These are phyloP conservation scores for Drosophila suboccidentalis DNA, from an alignment of 2,888 invertebrate species.

Conservation along the genomic window DNA sequence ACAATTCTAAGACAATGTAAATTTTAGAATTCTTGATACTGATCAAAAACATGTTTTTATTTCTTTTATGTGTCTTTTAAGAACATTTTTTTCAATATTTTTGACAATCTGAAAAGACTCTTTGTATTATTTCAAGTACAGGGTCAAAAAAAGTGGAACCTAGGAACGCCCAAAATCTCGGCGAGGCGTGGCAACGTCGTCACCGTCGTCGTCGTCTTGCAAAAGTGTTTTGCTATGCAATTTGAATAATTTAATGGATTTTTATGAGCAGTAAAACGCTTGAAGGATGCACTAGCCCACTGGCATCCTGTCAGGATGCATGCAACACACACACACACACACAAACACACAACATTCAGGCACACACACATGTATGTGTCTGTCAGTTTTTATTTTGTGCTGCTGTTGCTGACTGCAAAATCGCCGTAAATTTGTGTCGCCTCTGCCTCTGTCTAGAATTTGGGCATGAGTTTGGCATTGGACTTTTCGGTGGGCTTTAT, in stretches of 20 bases:
- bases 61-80: too few relatives aligned
- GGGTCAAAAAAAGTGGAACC: neutral
- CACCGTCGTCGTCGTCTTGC: constrained; percentile 30
- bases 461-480: constrained; percentile 8
- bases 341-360: constrained; percentile 11
- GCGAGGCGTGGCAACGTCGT: constrained; percentile 43
- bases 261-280: constrained; percentile 82
- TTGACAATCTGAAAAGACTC: neutral
- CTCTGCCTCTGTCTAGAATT: constrained; percentile 24
- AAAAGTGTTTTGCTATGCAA: constrained; percentile 71
- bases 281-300: constrained; percentile 64
- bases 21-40: too few relatives aligned
- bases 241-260: constrained; percentile 83
- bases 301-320: constrained; percentile 22
- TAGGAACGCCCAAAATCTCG: constrained; percentile 47
- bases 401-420: constrained; percentile 54
- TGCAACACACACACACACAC: constrained; percentile 5
- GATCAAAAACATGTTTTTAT: too few relatives aligned
- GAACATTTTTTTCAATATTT: too few relatives aligned
- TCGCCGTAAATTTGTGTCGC: constrained; percentile 66
- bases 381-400: constrained; percentile 19
- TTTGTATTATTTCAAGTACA: neutral
- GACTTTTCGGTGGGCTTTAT: neutral
- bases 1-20: too few relatives aligned
- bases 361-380: constrained; percentile 3